Base-by-base conservation (phyloP, 2,888 invertebrate species). In the Sphaerophoria taeniata region DNA sequence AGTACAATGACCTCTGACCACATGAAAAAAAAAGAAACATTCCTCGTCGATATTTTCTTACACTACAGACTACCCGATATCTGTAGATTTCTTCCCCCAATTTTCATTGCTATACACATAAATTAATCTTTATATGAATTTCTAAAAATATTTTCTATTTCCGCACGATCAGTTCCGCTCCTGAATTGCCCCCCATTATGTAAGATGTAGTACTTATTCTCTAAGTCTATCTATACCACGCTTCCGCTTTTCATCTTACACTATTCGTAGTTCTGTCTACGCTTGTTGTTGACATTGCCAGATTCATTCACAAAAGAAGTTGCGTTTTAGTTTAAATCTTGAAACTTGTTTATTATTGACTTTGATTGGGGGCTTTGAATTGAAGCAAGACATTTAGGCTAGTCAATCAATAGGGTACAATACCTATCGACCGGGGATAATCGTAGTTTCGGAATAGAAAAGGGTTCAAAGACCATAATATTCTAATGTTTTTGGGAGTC, bases 121-220 rank as follows among this genome's bases (percentile, higher is more conserved):
- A n/a, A n/a, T n/a, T n/a, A n/a, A n/a, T n/a, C n/a, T n/a, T n/a
- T n/a, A n/a, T n/a, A n/a, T n/a, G n/a, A n/a, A 24, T 47, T 55
- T 85, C 81, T 81, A 85, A 81, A 85, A 76, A 85, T 85, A 85
- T 67, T 72, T 69, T 33, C 81, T 81, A 76, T 76, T 85, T 85
- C 76, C 85, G 84, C 65, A 75, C 58, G 63, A 73, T 81, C 69
- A 81, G 81, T 81, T 85, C 85, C 76, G 85, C 63, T 85, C 39
- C 36, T 63, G 72, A 85, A 81, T 53, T 60, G 67, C 60, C 75
- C 67, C 72, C 69, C 75, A 80, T 72, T 43, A 58, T 24, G 39
- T 16, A 14, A 63, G 24, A 73, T 72, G 43, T 58, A 75, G n/a
- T 36, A 9, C 56, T 74, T 74, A 63, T 55, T 81, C 61, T 51